Base-by-base conservation (phyloP, 2,797 vertebrate genomes). In the Scolopax bukidnonensis region DNA sequence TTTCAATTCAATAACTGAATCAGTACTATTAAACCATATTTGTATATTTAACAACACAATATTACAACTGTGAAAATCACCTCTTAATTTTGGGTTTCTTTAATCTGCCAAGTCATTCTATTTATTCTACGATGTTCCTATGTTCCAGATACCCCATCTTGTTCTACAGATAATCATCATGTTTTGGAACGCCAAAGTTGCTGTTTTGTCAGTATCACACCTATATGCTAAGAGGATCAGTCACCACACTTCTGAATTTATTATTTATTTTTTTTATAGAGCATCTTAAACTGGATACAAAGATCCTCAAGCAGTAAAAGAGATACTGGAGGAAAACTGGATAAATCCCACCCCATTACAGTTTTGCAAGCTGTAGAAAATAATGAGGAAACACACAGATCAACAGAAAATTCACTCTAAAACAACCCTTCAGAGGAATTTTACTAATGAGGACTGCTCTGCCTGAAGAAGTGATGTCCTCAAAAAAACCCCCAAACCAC, bases 341-440 rank as follows among this genome's bases (percentile, higher is more conserved):
- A 30, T 80, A 50, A 85, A 78, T 43, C 24, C 45, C 36, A 71
- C 30, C 41, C 17, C 12, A 16, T 51, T 51, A 41, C 4, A 9
- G 2, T 65, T 80, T 69, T 81, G 20, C 38, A 80, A 74, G 54
- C 33, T 51, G 19, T 17, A 90, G n/a, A 87, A 87, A 90, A 70
- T 47, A 59, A 74, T 2, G 19, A 81, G 91, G 85, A 97, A 96
- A 96, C 80, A 94, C 56, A 79, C 13, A 70, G 91, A 91, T 88
- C 82, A 94, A 91, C 82, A 93, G 79, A 95, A 97, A 96, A 87
- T 67, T 63, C 32, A 60, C 87, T 91, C 67, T 88, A 73, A 94
- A 96, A 94, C 91, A 95, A 86, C 71, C 93, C 63, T 96, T 96
- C 61, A 82, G 75, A 59, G 77, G 81, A 82, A 91, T 96, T 94